phyloP scores from a whole-genome alignment of 2,797 vertebrate species.

The Trachurus trachurus region DNA sequence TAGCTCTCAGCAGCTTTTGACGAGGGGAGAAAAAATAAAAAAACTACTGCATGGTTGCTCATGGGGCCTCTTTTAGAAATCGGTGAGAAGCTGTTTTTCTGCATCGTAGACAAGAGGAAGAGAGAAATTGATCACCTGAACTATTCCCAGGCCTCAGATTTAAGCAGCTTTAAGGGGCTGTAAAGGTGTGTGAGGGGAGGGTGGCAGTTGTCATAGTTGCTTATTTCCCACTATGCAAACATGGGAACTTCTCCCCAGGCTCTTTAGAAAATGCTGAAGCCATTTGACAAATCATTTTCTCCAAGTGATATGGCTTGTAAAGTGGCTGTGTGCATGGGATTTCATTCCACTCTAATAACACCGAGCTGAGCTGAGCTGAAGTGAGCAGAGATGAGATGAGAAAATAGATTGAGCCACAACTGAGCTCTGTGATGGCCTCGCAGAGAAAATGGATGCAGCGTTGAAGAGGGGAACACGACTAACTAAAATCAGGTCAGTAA shows the following conservation, averaged over 20 bases:
- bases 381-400: conserved; percentile 63
- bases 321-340: conserved; percentile 61
- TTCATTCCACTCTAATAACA: conserved; percentile 69
- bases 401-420: conserved; percentile 59
- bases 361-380: conserved; percentile 55
- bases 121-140: conserved; percentile 64
- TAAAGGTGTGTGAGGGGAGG: too few species aligned
- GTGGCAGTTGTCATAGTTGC: conserved; percentile 46
- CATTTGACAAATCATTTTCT: conserved; percentile 73
- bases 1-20: conserved; percentile 35
- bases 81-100: conserved; percentile 46
- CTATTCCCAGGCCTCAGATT: conserved; percentile 46
- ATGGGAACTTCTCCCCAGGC: conserved; percentile 59
- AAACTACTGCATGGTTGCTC: conserved; percentile 31
- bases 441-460: conserved; percentile 51
- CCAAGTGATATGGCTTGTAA: conserved; percentile 62
- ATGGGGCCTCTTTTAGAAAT: conserved; percentile 48
- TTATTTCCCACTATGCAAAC: conserved; percentile 68
- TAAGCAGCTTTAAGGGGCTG: conserved; percentile 45
- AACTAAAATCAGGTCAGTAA: conserved; percentile 44
- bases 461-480: conserved; percentile 32
- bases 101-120: conserved; percentile 52
- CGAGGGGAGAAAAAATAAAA: not conserved
- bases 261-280: conserved; percentile 59
- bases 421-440: conserved; percentile 48